phyloP scores from a whole-genome alignment of 2,888 invertebrate genomes.

The Latrodectus hesperus region DNA sequence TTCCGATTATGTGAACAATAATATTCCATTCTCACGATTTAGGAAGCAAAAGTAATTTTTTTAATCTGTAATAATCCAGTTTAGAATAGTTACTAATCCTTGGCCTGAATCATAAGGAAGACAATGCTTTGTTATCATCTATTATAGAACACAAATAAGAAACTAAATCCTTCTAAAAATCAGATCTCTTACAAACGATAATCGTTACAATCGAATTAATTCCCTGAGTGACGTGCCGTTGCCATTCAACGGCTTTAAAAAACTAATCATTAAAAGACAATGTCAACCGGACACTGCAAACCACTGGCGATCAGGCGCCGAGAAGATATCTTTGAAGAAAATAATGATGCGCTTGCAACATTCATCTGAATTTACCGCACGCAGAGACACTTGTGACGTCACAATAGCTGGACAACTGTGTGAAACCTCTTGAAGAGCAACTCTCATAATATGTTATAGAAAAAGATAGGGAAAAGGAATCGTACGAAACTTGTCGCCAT shows the following conservation, averaged over 20 bases:
- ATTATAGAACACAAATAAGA: too few relatives aligned
- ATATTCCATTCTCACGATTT: too few relatives aligned
- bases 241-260: background rate
- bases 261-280: background rate
- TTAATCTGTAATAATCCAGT: too few relatives aligned
- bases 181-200: background rate
- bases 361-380: constrained; percentile 43
- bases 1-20: too few relatives aligned
- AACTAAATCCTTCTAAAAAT: too few relatives aligned
- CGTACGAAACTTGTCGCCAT: background rate
- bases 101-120: too few relatives aligned
- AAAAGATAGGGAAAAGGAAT: constrained; percentile 18
- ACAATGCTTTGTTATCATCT: too few relatives aligned
- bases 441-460: constrained; percentile 62
- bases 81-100: too few relatives aligned
- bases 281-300: background rate
- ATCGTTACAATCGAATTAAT: background rate
- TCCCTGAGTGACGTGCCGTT: background rate
- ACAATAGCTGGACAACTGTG: constrained; percentile 54
- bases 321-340: constrained; percentile 5
- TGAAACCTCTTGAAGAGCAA: constrained; percentile 47
- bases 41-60: too few relatives aligned
- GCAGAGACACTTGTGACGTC: constrained; percentile 53
- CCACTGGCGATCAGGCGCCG: background rate
- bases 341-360: background rate